phyloP scores from a whole-genome alignment of 2,113 vertebrate genomes.

The Myotis yumanensis region DNA sequence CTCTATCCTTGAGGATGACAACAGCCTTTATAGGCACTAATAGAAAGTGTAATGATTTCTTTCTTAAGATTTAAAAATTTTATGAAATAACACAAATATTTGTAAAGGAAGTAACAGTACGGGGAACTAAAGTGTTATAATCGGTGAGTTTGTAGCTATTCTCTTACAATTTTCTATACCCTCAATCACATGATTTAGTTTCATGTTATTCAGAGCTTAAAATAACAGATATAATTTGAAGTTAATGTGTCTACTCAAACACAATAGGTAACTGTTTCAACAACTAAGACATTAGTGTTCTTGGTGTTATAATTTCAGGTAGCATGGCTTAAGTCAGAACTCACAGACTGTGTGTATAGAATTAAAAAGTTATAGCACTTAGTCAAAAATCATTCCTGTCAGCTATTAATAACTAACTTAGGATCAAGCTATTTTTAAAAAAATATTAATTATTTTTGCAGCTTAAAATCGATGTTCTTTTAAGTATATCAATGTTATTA shows the following conservation, averaged over 20 bases:
- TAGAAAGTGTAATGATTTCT: neutral
- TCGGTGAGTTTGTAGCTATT: neutral
- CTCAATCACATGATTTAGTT: neutral
- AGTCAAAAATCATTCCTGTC: neutral
- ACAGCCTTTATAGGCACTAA: neutral
- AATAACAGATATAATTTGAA: conserved; percentile 20
- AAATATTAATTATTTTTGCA: conserved; percentile 10
- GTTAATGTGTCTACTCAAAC: conserved; percentile 25
- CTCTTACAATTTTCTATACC: conserved; percentile 11
- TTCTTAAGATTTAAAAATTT: conserved; percentile 29
- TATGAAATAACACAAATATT: neutral
- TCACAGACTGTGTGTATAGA: neutral
- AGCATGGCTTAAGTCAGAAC: neutral
- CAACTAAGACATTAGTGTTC: conserved; percentile 11
- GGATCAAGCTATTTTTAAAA: neutral
- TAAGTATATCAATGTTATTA: neutral
- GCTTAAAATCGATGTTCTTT: neutral
- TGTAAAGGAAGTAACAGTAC: neutral
- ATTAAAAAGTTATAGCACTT: conserved; percentile 11
- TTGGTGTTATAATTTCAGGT: neutral
- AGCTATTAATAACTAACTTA: neutral
- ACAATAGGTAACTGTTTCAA: neutral
- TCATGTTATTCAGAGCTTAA: conserved; percentile 10
- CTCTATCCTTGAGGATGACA: neutral
- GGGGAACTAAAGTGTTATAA: neutral